A percentile compares a stretch with the other conserved stretches of the same genome.
These are phyloP conservation scores for Spheniscus mendiculus DNA, from an alignment of 2,113 vertebrate genomes.

Conservation along the genomic window DNA sequence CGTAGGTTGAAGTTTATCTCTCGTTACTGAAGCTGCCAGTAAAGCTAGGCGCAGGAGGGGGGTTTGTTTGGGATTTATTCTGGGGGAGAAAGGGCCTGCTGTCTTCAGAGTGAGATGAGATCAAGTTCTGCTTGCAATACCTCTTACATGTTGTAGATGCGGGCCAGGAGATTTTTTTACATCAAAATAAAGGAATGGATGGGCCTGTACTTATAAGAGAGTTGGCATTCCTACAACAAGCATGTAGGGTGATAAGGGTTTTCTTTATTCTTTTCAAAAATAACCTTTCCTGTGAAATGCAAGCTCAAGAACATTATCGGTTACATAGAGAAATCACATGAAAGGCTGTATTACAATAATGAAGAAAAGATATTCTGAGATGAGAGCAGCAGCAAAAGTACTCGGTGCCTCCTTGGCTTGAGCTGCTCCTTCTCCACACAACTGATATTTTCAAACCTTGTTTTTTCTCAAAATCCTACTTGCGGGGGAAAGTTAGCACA, in stretches of 20 bases:
- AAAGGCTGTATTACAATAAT: constrained; percentile 55
- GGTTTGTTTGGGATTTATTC: constrained; percentile 41
- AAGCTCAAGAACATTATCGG: constrained; percentile 48
- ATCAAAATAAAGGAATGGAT: constrained; percentile 56
- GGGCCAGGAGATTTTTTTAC: constrained; percentile 35
- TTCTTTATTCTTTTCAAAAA: constrained; percentile 68
- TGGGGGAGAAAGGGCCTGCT: constrained; percentile 42
- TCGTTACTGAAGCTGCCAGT: constrained; percentile 18
- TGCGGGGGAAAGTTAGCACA: not conserved
- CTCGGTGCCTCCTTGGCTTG: not conserved
- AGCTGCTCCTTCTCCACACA: not conserved
- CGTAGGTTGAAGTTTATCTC: constrained; percentile 26
- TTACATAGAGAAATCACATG: constrained; percentile 61
- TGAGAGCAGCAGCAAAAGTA: not conserved
- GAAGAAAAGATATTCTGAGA: constrained; percentile 23
- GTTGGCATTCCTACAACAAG: constrained; percentile 59
- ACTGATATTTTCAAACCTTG: not conserved
- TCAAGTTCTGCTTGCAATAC: constrained; percentile 38
- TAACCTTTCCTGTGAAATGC: constrained; percentile 66
- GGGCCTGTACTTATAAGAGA: constrained; percentile 35
- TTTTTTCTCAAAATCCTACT: not conserved
- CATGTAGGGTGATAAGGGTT: constrained; percentile 55
- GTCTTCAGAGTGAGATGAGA: constrained; percentile 57
- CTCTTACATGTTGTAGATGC: constrained; percentile 1
- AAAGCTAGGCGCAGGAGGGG: not conserved